Evolutionary conservation across 2,797 vertebrate species (phyloP).

Genomic region (Ammospiza maritima): DNA sequence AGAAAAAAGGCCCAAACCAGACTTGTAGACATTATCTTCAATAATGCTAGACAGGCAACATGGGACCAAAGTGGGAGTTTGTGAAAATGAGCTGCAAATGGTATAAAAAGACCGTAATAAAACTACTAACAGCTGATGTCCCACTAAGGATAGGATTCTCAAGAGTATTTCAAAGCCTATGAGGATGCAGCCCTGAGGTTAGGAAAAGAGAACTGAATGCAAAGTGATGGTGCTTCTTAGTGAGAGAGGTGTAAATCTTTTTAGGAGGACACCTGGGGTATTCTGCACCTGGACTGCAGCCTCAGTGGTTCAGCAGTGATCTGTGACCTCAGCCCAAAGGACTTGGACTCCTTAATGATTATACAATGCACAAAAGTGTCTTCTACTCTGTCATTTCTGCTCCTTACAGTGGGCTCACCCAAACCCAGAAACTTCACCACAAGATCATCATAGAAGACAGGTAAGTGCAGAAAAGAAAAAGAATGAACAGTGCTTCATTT

Average conservation of each 20-base stretch:
- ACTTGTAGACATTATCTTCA: not conserved
- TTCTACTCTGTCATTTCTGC: not conserved
- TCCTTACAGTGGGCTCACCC: not conserved
- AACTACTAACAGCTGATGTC: not conserved
- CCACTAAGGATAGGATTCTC: not conserved
- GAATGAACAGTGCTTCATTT: not conserved
- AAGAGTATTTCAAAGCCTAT: not conserved
- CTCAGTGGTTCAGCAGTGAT: not conserved
- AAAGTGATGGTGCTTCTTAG: not conserved
- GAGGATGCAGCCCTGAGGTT: not conserved
- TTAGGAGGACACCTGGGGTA: not conserved
- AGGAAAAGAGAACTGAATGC: not conserved
- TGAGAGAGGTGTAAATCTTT: not conserved
- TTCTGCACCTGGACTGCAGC: not conserved
- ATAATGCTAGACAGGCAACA: not conserved
- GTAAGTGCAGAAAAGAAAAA: not conserved
- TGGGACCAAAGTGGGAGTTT: not conserved
- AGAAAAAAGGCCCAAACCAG: not conserved
- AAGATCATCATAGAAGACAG: not conserved
- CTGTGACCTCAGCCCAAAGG: not conserved
- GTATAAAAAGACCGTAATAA: not conserved
- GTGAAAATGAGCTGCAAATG: not conserved
- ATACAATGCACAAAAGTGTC: not conserved
- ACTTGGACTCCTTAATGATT: not conserved
- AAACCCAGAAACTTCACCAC: not conserved